Evolutionary conservation across 2,888 invertebrate species (phyloP).

Genomic region (Euproctis similis): DNA sequence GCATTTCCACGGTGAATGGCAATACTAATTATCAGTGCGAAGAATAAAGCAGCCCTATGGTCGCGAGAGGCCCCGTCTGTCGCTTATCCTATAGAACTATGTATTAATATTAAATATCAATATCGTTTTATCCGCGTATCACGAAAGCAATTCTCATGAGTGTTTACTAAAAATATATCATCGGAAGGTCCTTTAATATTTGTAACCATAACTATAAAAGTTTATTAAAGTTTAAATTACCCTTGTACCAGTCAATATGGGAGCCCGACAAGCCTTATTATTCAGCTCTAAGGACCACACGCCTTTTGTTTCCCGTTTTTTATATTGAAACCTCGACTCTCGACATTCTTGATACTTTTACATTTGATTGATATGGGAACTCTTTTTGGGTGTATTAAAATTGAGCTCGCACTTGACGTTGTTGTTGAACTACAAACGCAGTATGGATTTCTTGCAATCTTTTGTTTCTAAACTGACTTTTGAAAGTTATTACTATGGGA

Average conservation of each 20-base stretch:
- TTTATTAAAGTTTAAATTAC: conserved; percentile 50
- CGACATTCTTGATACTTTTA: conserved; percentile 37
- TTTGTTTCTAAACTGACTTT: no score
- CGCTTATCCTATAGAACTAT: no score
- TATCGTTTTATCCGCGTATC: conserved; percentile 24
- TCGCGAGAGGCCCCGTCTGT: no score
- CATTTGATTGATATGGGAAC: conserved; percentile 66
- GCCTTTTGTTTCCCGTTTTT: conserved; percentile 53
- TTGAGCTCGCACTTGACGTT: no score
- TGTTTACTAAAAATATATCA: conserved; percentile 68
- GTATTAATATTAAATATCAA: conserved; percentile 44
- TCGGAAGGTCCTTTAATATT: conserved; percentile 44
- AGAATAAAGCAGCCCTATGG: no score
- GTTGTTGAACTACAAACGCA: no score
- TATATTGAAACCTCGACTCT: no score
- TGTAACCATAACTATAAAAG: conserved; percentile 46
- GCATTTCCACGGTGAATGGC: no score
- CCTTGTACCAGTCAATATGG: conserved; percentile 35
- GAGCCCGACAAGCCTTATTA: conserved; percentile 42
- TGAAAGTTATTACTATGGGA: no score
- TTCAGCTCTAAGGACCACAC: conserved; percentile 29
- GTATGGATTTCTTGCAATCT: no score
- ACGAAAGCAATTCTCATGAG: conserved; percentile 52
- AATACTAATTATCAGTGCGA: no score
- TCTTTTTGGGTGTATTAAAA: no score